phyloP scores from a whole-genome alignment of 2,888 invertebrate genomes.

The Venusia cambrica region DNA sequence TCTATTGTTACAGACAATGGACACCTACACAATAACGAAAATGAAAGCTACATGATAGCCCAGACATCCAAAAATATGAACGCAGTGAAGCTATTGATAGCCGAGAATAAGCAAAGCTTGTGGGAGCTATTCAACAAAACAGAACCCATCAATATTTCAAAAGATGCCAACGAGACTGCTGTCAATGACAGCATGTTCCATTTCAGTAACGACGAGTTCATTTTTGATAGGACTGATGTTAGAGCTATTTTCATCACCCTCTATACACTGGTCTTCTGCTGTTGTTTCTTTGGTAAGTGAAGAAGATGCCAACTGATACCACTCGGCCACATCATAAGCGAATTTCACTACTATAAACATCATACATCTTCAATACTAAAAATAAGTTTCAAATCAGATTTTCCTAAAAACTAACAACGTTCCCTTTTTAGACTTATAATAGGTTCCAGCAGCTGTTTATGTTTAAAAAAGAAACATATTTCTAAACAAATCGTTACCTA shows the following conservation, averaged over 20 bases:
- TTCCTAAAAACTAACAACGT: no score
- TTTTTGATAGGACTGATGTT: constrained; percentile 88
- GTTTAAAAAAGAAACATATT: no score
- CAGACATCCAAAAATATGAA: constrained; percentile 47
- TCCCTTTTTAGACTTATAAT: no score
- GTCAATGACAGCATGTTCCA: constrained; percentile 47
- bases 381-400: no score
- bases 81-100: constrained; percentile 46
- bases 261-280: constrained; percentile 89
- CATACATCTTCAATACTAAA: no score
- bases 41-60: constrained; percentile 37
- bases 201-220: constrained; percentile 81
- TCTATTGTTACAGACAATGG: constrained; percentile 54
- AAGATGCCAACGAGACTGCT: constrained; percentile 41
- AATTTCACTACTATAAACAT: no score
- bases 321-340: no score
- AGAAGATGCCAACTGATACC: no score
- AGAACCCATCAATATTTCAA: constrained; percentile 27
- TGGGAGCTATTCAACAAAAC: constrained; percentile 45
- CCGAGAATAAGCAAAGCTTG: constrained; percentile 44
- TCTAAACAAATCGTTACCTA: no score
- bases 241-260: constrained; percentile 87
- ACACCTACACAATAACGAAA: constrained; percentile 20
- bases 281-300: constrained; percentile 90
- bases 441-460: no score